Conservation (phyloP, 2,797 vertebrate genomes). For the Margarornis squamiger region DNA sequence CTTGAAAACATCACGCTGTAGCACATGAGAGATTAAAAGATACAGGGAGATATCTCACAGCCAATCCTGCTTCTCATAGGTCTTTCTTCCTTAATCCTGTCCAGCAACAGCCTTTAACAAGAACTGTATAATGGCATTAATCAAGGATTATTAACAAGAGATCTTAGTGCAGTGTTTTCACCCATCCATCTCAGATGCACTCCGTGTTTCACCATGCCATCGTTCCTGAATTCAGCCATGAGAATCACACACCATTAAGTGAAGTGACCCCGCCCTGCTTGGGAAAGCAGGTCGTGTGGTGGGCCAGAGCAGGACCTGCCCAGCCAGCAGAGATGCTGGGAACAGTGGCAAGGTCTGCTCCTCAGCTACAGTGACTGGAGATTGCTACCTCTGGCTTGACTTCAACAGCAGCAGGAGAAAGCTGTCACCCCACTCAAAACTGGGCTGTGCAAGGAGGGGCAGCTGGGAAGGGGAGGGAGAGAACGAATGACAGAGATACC, state of each 20-base stretch:
- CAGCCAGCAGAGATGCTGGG: not conserved
- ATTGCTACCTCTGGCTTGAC: not conserved
- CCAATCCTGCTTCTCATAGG: slow-evolving; percentile 13
- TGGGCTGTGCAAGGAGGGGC: accelerated
- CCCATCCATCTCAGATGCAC: not conserved
- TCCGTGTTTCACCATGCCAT: accelerated
- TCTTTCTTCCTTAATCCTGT: slow-evolving; percentile 25
- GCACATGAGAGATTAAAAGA: slow-evolving; percentile 41
- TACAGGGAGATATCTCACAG: slow-evolving; percentile 17
- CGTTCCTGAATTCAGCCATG: accelerated
- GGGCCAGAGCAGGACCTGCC: not conserved
- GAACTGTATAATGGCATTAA: not conserved
- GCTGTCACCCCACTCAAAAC: not conserved
- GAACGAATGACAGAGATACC: not conserved
- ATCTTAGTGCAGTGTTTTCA: not conserved
- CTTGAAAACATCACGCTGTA: slow-evolving; percentile 21
- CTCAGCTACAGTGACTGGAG: not conserved
- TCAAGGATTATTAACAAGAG: slow-evolving; percentile 1
- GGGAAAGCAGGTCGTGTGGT: accelerated
- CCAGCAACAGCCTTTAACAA: slow-evolving; percentile 12
- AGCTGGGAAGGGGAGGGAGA: not conserved
- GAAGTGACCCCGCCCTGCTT: not conserved
- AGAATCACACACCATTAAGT: accelerated
- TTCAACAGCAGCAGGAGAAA: not conserved
- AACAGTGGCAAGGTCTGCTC: not conserved